These are phyloP conservation scores for Notarius quadriscutis DNA, from an alignment of 2,113 vertebrate species.

Conservation along the genomic window DNA sequence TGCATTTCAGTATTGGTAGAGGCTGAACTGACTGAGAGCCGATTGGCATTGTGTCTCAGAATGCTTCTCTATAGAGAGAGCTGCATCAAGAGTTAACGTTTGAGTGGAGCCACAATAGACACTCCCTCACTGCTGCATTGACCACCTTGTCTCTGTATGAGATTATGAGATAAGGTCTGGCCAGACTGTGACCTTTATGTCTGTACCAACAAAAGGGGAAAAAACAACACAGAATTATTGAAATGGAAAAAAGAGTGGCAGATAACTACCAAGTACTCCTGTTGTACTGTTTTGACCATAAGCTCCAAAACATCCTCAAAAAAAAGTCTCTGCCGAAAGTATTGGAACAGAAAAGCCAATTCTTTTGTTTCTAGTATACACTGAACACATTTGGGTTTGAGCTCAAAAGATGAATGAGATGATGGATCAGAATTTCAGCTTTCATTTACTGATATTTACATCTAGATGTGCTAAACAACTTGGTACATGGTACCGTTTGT, in stretches of 20 bases:
- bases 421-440: not conserved
- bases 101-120: conserved; percentile 18
- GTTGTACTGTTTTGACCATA: not conserved
- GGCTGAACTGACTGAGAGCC: not conserved
- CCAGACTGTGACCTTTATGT: conserved; percentile 23
- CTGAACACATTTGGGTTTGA: not conserved
- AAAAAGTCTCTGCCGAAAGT: not conserved
- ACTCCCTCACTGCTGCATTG: not conserved
- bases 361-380: not conserved
- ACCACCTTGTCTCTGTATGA: conserved; percentile 22
- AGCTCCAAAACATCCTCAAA: not conserved
- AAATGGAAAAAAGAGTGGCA: not conserved
- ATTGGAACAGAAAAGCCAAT: not conserved
- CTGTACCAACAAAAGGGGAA: not conserved
- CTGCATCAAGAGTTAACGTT: conserved; percentile 10
- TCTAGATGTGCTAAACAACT: not conserved
- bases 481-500: not conserved
- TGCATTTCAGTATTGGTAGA: not conserved
- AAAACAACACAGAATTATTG: not conserved
- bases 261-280: not conserved
- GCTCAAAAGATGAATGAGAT: not conserved
- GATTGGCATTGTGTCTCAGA: not conserved
- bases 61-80: not conserved
- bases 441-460: not conserved
- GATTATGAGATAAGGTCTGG: conserved; percentile 22